Base-by-base conservation (phyloP, 64 coral and sea anemone genomes). In the Hydrozoanthus tunicans region DNA sequence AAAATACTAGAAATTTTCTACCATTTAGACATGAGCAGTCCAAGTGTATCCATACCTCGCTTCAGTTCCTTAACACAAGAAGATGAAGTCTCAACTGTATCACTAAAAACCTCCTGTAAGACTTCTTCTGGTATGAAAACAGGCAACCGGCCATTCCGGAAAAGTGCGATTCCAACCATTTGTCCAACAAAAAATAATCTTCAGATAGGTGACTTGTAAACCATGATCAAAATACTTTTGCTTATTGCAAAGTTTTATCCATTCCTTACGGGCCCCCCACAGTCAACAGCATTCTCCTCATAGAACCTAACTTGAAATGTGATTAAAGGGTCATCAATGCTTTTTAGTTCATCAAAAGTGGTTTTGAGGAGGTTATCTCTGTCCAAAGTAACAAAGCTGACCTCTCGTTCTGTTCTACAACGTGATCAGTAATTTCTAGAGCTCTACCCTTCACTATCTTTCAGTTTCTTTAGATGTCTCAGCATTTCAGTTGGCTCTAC, bases 1-100 rank as follows among this genome's bases (percentile, higher is more conserved):
- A 26, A 83, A 83, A 83, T 83, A 83, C 12, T 9, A 62, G 62
- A 55, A 77, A 90, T 64, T 77, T 90, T 62, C 14, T 76, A 61
- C 72, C 71, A 20, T 20, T 20, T 20, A 78, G 78, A 90, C 86
- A 90, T 17, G 23, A 60, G 88, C n/a, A 94, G 17, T 70, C 89
- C 88, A 43, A 94, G 60, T 83, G 89, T 94, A 86, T 91, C 80
- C 64, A 94, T 84, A 70, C 89, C 93, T 70, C 74, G 32, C 77
- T 78, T 69, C 51, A 94, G 89, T 54, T 91, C 63, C 62, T 7
- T 79, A 27, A 94, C 88, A 90, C 88, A 94, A 75, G 88, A 62
- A 71, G 93, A 67, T 27, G 58, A 59, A 82, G 25, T 58, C 61
- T 66, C 4, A 83, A 24, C 86, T 77, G 53, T 20, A 5, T 15